Evolutionary conservation across 2,888 invertebrate species (phyloP).

Genomic region (Agrotis exclamationis): DNA sequence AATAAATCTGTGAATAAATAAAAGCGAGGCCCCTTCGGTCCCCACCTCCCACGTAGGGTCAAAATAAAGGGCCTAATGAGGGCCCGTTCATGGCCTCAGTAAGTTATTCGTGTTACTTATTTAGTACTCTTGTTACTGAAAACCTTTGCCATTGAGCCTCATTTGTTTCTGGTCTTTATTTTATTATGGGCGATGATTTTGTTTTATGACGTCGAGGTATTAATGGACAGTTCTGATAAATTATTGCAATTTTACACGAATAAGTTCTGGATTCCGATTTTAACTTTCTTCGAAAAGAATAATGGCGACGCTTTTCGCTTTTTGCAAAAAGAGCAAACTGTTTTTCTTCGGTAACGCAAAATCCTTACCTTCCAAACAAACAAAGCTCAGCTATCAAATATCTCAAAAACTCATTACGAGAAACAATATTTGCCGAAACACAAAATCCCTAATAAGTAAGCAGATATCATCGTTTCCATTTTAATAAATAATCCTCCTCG

Average conservation of each 20-base stretch:
- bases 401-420: constrained; percentile 49
- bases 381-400: constrained; percentile 34
- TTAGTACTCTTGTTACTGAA: constrained; percentile 67
- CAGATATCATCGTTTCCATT: constrained; percentile 61
- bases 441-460: constrained; percentile 49
- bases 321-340: background rate
- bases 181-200: constrained; percentile 54
- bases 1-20: constrained; percentile 77
- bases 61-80: constrained; percentile 76
- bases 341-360: constrained; percentile 4
- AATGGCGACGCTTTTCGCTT: background rate
- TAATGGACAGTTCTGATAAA: constrained; percentile 3
- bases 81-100: constrained; percentile 61
- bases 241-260: background rate
- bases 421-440: constrained; percentile 50
- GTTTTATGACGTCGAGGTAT: constrained; percentile 19
- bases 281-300: background rate
- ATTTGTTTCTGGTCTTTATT: constrained; percentile 66
- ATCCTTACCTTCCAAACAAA: constrained; percentile 16
- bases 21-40: constrained; percentile 70
- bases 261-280: background rate
- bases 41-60: constrained; percentile 74
- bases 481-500: constrained; percentile 76
- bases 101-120: constrained; percentile 68
- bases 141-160: constrained; percentile 57